Evolutionary conservation across 2,113 vertebrate species (phyloP), one percentile per base, ranked within the genome.

Genomic region (Zootoca vivipara): DNA sequence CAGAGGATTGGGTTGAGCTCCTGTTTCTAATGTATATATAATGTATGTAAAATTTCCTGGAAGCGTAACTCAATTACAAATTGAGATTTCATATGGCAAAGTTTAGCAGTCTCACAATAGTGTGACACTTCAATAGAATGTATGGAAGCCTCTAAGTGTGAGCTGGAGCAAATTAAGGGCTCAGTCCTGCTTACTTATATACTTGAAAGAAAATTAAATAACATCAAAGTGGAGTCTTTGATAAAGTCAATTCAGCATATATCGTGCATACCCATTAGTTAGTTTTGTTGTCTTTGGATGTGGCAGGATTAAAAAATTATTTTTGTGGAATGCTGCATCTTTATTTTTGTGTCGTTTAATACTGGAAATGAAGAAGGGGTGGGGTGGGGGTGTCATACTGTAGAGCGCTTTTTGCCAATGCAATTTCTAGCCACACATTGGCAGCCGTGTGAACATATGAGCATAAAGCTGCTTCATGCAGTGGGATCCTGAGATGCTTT

Each of bases 141-240:
- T 78, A 38, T 94, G 86, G 90, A 96, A 95, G 81, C 87, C 85
- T 91, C 91, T 91, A 73, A 52, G 88, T 89, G 22, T 96, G 94
- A 13, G 0, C 88, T 93, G 89, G 93, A 95, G 88, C 91, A 93
- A 93, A 95, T 96, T 95, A 95, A 92, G 67, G 83, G 93, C 90
- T 94, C 87, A 90, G 22, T 90, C 93, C 85, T 94, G 90, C 89
- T 94, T 96, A 93, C 96, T 96, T 95, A 92, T 92, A 73, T 90
- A 92, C 93, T 93, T 95, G 95, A 94, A 87, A 90, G 89, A 94
- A 91, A 95, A 81, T 81, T 62, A 35, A 91, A 93, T 94, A 83
- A 87, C 75, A 87, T 93, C 89, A 92, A 85, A 94, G 87, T 87
- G 87, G 7, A 65, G 91, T 88, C 56, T 78, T 93, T 90, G 85